Conservation (phyloP, 2,888 invertebrate species). For the Dyspetes luteomarginatus region DNA sequence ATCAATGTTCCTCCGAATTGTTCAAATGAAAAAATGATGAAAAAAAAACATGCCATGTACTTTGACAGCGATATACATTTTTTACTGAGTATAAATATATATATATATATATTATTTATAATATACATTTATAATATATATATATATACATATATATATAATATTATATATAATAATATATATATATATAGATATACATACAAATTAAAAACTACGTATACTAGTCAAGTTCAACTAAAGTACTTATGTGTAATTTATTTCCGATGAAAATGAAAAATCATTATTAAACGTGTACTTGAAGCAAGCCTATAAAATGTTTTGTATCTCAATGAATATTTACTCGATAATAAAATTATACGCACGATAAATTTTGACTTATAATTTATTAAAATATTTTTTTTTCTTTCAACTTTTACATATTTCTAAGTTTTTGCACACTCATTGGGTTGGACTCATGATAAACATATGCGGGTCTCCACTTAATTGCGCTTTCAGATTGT, state of each 20-base stretch:
- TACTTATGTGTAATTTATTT: constrained; percentile 43
- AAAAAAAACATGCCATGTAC: constrained; percentile 2
- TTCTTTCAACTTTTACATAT: too few relatives aligned
- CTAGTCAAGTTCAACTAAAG: constrained; percentile 51
- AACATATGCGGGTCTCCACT: too few relatives aligned
- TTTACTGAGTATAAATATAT: background rate
- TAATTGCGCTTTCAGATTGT: too few relatives aligned
- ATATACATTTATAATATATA: too few relatives aligned
- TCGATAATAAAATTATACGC: too few relatives aligned
- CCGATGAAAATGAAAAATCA: background rate
- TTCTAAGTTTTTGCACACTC: too few relatives aligned
- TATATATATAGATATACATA: background rate
- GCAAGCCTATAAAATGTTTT: too few relatives aligned
- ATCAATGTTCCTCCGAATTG: background rate
- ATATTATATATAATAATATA: constrained; percentile 21
- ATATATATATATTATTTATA: background rate
- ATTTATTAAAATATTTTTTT: too few relatives aligned
- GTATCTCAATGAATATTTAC: too few relatives aligned
- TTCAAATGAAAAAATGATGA: background rate
- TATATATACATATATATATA: constrained; percentile 3
- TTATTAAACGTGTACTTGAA: background rate
- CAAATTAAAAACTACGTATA: constrained; percentile 8
- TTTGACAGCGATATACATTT: constrained; percentile 11
- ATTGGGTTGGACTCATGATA: too few relatives aligned
- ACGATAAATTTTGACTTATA: too few relatives aligned